Conservation (phyloP, 2,888 invertebrate species). For the Heliconius ethilla region DNA sequence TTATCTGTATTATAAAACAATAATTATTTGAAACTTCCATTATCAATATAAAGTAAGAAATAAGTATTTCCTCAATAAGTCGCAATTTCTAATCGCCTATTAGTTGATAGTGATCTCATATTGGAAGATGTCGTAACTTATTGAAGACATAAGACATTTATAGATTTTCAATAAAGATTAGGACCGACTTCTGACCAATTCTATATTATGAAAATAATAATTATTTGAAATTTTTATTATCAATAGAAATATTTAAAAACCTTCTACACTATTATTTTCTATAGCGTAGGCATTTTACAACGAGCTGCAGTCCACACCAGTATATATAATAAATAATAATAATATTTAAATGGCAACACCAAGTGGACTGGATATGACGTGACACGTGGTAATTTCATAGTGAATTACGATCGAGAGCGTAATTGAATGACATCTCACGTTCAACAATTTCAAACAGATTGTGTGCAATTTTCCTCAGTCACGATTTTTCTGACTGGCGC, state of each 20-base stretch:
- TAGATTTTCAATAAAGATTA: constrained; percentile 5
- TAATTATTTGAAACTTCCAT: no score
- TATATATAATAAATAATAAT: background rate
- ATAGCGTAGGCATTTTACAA: no score
- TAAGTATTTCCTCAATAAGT: constrained; percentile 18
- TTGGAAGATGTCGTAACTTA: constrained; percentile 16
- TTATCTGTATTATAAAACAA: no score
- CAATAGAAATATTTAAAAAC: no score
- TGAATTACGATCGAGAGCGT: constrained; percentile 26
- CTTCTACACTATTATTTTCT: no score
- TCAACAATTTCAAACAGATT: constrained; percentile 28
- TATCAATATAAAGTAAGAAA: constrained; percentile 3
- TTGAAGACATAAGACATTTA: background rate
- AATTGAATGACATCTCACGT: constrained; percentile 36
- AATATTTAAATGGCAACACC: constrained; percentile 1
- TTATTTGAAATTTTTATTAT: no score
- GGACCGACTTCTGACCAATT: background rate
- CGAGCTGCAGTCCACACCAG: background rate
- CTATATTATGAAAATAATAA: no score
- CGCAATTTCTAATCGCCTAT: constrained; percentile 18
- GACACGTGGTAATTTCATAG: constrained; percentile 18
- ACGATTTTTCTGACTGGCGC: constrained; percentile 29
- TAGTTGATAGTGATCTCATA: constrained; percentile 18
- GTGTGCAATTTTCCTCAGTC: constrained; percentile 35
- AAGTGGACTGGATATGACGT: background rate